phyloP scores from a whole-genome alignment of 2,888 invertebrate species.

The Pyrochroa serraticornis region DNA sequence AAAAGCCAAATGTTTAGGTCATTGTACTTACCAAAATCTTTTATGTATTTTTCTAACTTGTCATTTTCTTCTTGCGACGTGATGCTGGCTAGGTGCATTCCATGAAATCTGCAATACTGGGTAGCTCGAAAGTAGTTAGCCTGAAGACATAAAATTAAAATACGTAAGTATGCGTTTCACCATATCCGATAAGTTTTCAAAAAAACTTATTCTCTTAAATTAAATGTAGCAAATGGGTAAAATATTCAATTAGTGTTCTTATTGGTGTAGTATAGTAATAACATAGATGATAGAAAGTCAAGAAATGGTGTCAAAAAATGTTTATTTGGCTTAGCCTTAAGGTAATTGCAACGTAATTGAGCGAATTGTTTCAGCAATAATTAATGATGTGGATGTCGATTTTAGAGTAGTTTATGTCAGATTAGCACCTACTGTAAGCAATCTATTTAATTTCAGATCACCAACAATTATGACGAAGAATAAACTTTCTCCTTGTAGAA shows the following conservation, averaged over 20 bases:
- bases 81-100: conserved; percentile 91
- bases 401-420: no score
- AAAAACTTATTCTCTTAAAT: not conserved
- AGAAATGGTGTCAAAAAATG: conserved; percentile 11
- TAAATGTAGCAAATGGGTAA: not conserved
- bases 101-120: conserved; percentile 91
- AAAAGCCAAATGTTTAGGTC: not conserved
- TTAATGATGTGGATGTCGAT: conserved; percentile 3
- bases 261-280: no score
- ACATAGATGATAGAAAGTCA: conserved; percentile 7
- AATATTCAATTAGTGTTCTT: conserved; percentile 1
- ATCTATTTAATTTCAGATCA: no score
- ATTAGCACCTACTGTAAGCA: no score
- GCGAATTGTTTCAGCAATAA: conserved; percentile 2
- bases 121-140: conserved; percentile 93
- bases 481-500: no score
- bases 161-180: conserved; percentile 18
- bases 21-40: conserved; percentile 76
- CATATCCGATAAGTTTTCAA: not conserved
- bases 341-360: not conserved
- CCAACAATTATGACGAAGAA: no score
- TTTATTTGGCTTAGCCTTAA: not conserved
- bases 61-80: conserved; percentile 90
- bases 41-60: conserved; percentile 86
- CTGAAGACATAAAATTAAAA: conserved; percentile 61